A percentile compares a stretch with the other conserved stretches of the same genome.
Evolutionary conservation across 2,113 vertebrate species (phyloP).

Genomic region (Podarcis muralis): DNA sequence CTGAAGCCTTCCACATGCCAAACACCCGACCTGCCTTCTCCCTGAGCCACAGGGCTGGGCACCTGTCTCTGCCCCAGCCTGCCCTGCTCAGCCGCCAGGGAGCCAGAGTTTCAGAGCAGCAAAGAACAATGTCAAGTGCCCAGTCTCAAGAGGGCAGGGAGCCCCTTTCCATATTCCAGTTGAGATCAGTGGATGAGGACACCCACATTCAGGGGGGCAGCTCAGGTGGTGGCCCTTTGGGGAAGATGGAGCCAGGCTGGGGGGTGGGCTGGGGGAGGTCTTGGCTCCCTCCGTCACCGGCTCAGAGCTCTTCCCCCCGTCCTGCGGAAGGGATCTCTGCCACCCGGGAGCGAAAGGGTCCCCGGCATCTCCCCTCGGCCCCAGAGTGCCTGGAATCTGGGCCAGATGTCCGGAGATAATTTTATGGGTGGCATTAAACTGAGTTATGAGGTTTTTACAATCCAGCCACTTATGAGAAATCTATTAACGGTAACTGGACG

Average conservation of each 20-base stretch:
- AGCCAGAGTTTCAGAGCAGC: neutral
- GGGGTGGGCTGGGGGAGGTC: too few relatives aligned
- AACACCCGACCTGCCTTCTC: too few relatives aligned
- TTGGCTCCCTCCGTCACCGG: neutral
- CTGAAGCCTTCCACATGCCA: too few relatives aligned
- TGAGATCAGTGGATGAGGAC: too few relatives aligned
- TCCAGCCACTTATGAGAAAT: conserved; percentile 85
- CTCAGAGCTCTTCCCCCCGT: too few relatives aligned
- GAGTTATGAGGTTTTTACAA: conserved; percentile 84
- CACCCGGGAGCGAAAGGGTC: conserved; percentile 46
- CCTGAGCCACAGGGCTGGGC: neutral
- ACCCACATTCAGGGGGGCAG: neutral
- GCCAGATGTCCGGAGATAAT: conserved; percentile 76
- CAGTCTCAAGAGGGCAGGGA: neutral
- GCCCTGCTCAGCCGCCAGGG: neutral
- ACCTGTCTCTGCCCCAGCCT: neutral
- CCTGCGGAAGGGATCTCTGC: conserved; percentile 4
- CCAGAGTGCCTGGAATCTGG: conserved; percentile 70
- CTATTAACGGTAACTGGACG: conserved; percentile 84
- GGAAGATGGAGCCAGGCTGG: neutral
- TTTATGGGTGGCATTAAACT: conserved; percentile 83
- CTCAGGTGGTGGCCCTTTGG: too few relatives aligned
- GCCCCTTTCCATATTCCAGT: neutral
- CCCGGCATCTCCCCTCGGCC: conserved; percentile 44
- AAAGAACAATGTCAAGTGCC: neutral